Evolutionary conservation across 1,140 invertebrate species (phyloP), one percentile per base, ranked within the genome.

Genomic region (Gryon sp.): DNA sequence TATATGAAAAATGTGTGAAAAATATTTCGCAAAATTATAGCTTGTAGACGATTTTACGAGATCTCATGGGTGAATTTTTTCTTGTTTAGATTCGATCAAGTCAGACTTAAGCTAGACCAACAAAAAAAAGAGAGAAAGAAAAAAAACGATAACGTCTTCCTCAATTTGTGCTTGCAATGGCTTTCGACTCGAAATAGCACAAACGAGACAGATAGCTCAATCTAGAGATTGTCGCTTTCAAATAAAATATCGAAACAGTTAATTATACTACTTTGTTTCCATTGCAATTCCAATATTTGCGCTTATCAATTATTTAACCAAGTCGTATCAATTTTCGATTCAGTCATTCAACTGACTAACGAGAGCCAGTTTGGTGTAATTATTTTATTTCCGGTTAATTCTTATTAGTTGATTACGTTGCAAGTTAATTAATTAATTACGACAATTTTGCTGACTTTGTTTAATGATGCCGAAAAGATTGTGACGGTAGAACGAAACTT

Each of bases 1-100:
- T n/a, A n/a, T n/a, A n/a, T n/a, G n/a, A n/a, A n/a, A n/a, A n/a
- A n/a, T n/a, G n/a, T n/a, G n/a, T 30, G 8, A 22, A 62, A 55
- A 72, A 73, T 32, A 73, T 73, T 45, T 20, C 26, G 38, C 24
- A 28, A 19, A 70, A 70, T 60, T 55, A 70, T 53, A 38, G 57
- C 14, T 53, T 14, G n/a, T 32, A 15, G 6, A 45, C 16, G 46
- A 32, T 52, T 53, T 30, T 18, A 22, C 20, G n/a, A 26, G 30
- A 72, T 63, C 28, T 45, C 20, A 16, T 16, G 32, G 16, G 14
- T 12, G 32, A 53, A 26, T 34, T 48, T 63, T 57, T 63, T 63
- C 57, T 57, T 53, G 28, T 73, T 73, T 55, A 40, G 48, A 11
- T 52, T 53, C 46, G 55, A 70, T 46, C 45, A 14, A 60, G 15